Conservation (phyloP, 2,888 invertebrate genomes). For the Ferrisia virgata region DNA sequence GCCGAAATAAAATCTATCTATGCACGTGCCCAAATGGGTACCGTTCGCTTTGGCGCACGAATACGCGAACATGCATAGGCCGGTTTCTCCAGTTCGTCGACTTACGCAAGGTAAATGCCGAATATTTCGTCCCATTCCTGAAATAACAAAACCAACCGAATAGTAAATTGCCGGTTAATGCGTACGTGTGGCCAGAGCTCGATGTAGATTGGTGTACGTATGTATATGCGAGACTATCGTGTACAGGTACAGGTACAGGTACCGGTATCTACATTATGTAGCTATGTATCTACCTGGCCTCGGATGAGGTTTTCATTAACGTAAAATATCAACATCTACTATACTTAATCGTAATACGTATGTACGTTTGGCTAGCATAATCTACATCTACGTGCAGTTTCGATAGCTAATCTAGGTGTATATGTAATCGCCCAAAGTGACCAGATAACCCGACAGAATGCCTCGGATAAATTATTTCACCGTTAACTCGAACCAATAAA, state of each 20-base stretch:
- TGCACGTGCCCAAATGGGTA: slow-evolving; percentile 85
- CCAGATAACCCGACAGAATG: too few relatives aligned
- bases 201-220: too few relatives aligned
- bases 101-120: slow-evolving; percentile 85
- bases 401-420: too few relatives aligned
- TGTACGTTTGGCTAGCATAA: too few relatives aligned
- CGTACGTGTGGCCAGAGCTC: not conserved
- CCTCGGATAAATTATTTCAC: not conserved
- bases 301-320: not conserved
- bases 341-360: too few relatives aligned
- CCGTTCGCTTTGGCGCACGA: slow-evolving; percentile 88
- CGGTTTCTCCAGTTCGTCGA: slow-evolving; percentile 72
- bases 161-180: not conserved
- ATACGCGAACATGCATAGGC: slow-evolving; percentile 91
- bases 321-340: too few relatives aligned
- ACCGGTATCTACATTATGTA: too few relatives aligned
- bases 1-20: slow-evolving; percentile 89
- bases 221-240: too few relatives aligned
- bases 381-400: too few relatives aligned
- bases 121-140: slow-evolving; percentile 83
- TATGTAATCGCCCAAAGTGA: too few relatives aligned
- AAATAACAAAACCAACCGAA: slow-evolving; percentile 54
- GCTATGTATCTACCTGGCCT: too few relatives aligned
- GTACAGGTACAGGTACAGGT: too few relatives aligned
- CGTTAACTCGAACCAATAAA: not conserved